Conservation (phyloP, 92 coral and sea anemone genomes). For the Umimayanthus kanabou region DNA sequence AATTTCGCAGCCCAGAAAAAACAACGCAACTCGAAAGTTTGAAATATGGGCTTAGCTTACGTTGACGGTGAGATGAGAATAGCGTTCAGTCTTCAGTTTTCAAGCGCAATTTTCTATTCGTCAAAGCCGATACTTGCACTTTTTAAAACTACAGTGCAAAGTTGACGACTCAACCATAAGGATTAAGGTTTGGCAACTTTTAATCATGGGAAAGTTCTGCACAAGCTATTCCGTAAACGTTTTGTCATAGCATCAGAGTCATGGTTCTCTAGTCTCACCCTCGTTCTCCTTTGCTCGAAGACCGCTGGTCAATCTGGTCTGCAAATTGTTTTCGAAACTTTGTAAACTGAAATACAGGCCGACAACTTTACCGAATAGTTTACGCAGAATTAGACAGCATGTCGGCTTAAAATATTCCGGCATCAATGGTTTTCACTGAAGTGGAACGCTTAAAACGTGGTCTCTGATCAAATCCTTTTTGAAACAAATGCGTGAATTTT, state of each 20-base stretch:
- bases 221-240: neutral
- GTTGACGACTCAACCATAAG: neutral
- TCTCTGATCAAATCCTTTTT: neutral
- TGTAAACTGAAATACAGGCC: neutral
- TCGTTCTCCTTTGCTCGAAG: neutral
- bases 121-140: neutral
- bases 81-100: neutral
- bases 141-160: too few species aligned
- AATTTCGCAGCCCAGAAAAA: neutral
- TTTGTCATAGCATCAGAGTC: neutral
- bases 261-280: neutral
- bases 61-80: neutral
- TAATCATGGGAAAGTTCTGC: neutral
- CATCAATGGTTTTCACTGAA: constrained; percentile 18
- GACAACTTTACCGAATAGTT: too few species aligned
- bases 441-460: neutral
- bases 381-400: neutral
- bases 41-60: neutral
- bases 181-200: neutral
- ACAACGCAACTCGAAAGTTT: neutral
- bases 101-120: neutral
- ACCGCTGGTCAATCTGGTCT: neutral
- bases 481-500: neutral
- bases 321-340: too few species aligned
- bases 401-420: too few species aligned